Evolutionary conservation across 2,113 vertebrate genomes (phyloP).

Genomic region (Acanthochromis polyacanthus): DNA sequence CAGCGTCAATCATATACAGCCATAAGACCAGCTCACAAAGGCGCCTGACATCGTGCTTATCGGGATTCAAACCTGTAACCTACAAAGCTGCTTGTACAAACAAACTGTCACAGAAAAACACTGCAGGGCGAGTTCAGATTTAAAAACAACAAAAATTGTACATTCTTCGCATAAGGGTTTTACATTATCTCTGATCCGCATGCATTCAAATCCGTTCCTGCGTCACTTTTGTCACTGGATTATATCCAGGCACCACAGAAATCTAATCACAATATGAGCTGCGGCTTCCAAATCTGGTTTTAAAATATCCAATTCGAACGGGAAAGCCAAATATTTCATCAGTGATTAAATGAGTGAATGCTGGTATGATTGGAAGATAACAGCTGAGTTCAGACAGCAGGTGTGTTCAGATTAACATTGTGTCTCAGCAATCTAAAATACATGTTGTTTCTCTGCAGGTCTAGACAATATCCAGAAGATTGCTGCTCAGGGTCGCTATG

Average conservation of each 20-base stretch:
- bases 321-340: neutral
- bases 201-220: neutral
- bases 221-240: too few relatives aligned
- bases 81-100: neutral
- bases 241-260: neutral
- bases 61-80: constrained; percentile 28
- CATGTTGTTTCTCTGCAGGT: constrained; percentile 81
- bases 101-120: neutral
- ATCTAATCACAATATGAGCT: neutral
- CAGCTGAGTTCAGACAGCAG: neutral
- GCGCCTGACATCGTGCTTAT: constrained; percentile 10
- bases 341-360: neutral
- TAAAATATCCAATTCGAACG: neutral
- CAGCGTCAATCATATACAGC: constrained; percentile 44
- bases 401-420: neutral
- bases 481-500: constrained; percentile 92
- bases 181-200: neutral
- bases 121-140: neutral
- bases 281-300: too few relatives aligned
- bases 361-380: neutral
- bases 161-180: neutral
- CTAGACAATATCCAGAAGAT: constrained; percentile 96
- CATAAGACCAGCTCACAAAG: constrained; percentile 24
- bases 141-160: neutral
- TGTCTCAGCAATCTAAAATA: neutral